These are phyloP conservation scores for Callospermophilus lateralis DNA, from an alignment of 2,113 vertebrate genomes.

Conservation along the genomic window DNA sequence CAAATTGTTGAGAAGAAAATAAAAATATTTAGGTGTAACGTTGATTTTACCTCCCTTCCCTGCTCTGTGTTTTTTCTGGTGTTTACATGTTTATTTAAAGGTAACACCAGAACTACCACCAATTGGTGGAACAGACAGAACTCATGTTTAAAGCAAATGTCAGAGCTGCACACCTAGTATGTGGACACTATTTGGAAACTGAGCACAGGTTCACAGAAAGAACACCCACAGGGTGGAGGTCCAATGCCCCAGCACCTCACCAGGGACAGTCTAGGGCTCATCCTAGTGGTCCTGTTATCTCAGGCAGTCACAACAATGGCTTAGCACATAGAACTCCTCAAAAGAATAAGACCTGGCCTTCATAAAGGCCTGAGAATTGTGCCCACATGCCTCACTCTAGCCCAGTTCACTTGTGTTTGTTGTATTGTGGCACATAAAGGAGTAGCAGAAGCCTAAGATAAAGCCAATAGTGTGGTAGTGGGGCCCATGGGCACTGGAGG, in stretches of 20 bases:
- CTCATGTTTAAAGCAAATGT: background rate
- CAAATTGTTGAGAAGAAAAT: background rate
- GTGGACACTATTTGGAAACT: background rate
- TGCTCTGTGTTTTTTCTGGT: background rate
- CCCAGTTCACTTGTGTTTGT: too few species aligned
- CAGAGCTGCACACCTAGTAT: fast-evolving
- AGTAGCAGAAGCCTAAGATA: too few species aligned
- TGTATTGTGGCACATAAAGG: too few species aligned
- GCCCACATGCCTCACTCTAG: too few species aligned
- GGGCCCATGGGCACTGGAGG: background rate
- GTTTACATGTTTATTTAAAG: background rate
- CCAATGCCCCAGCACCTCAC: fast-evolving
- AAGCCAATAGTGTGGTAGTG: too few species aligned
- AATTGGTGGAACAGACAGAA: too few species aligned
- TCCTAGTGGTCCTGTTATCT: too few species aligned
- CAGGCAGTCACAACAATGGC: too few species aligned
- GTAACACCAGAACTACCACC: background rate
- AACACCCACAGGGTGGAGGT: background rate
- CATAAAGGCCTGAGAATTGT: too few species aligned
- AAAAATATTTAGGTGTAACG: background rate
- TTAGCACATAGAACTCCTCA: too few species aligned
- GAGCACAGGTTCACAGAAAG: fast-evolving
- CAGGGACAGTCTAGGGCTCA: too few species aligned
- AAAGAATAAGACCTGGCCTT: too few species aligned
- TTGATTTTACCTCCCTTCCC: background rate